phyloP scores from a whole-genome alignment of 2,113 vertebrate species.

The Physeter macrocephalus region DNA sequence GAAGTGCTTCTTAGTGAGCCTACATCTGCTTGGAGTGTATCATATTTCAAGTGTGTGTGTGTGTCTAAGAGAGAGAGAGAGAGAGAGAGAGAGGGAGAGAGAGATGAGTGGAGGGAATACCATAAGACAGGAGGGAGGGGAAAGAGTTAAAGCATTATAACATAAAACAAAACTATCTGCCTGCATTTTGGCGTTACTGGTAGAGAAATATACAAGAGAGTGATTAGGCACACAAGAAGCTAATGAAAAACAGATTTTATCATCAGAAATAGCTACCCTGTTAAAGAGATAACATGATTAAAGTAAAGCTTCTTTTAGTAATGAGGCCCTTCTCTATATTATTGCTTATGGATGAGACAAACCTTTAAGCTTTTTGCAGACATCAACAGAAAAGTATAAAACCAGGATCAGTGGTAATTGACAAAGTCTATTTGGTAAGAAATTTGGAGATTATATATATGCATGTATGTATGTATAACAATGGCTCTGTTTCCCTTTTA shows the following conservation, averaged over 20 bases:
- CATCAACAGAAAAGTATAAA: not conserved
- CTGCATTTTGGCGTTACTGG: not conserved
- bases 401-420: not conserved
- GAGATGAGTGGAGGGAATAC: not conserved
- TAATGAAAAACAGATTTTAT: not conserved
- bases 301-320: not conserved
- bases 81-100: not conserved
- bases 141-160: not conserved
- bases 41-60: not conserved
- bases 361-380: not conserved
- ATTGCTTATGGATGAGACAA: not conserved
- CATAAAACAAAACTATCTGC: not conserved
- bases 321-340: not conserved
- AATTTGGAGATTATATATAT: not conserved
- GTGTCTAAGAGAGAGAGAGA: not conserved
- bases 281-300: not conserved
- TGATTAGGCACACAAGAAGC: not conserved
- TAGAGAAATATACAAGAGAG: not conserved
- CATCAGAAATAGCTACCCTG: not conserved
- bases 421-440: not conserved
- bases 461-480: not conserved
- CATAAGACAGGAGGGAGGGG: not conserved
- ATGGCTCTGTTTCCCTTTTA: not conserved
- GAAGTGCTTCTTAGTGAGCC: not conserved
- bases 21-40: not conserved